Evolutionary conservation across 2,113 vertebrate genomes (phyloP).

Genomic region (Ceratotherium simum): DNA sequence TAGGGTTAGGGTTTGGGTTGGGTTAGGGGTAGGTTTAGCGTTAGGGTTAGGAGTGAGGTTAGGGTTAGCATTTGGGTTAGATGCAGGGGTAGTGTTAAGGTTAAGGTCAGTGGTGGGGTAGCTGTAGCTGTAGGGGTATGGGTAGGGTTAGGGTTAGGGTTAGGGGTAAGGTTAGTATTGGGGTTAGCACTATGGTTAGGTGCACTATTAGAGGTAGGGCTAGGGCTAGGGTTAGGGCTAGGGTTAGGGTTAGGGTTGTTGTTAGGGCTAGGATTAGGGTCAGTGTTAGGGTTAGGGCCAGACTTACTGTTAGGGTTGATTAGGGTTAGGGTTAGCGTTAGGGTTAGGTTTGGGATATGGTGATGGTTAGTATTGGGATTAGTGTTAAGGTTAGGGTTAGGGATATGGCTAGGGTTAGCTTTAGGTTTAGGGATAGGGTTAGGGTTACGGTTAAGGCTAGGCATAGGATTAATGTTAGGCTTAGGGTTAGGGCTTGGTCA

Average conservation of each 20-base stretch:
- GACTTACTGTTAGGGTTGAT: background rate
- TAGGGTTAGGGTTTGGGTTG: background rate
- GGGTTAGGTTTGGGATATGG: background rate
- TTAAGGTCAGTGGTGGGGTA: too few relatives aligned
- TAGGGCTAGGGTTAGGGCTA: background rate
- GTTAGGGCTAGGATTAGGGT: background rate
- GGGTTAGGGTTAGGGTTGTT: background rate
- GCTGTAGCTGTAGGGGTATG: too few relatives aligned
- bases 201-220: too few relatives aligned
- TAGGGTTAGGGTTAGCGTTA: background rate
- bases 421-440: background rate
- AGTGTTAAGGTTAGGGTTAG: background rate
- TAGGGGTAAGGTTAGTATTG: background rate
- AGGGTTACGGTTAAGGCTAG: too few relatives aligned
- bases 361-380: too few relatives aligned
- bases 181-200: background rate
- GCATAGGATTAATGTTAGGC: background rate
- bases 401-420: background rate
- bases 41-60: background rate
- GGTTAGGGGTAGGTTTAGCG: background rate
- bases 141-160: background rate
- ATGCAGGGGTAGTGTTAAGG: background rate
- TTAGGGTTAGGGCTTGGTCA: background rate
- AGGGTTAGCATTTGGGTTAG: background rate
- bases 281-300: background rate